A percentile compares a stretch with the other conserved stretches of the same genome.
Evolutionary conservation across 2,113 vertebrate genomes (phyloP).

Genomic region (Alaudala cheleensis): DNA sequence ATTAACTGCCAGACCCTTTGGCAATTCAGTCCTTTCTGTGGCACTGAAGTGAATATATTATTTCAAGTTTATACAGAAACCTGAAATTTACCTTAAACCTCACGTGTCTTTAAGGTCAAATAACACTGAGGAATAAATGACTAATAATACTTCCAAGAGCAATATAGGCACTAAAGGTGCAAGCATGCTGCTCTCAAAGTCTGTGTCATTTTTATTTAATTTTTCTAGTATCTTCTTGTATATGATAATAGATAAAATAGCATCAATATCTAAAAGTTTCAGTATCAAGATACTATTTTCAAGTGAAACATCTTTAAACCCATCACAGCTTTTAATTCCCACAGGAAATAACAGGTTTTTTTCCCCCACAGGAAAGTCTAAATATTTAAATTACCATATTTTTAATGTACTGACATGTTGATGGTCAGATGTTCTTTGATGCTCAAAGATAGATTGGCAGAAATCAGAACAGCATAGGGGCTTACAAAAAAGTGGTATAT

Average conservation of each 20-base stretch:
- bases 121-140: background rate
- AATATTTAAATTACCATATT: conserved; percentile 72
- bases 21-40: background rate
- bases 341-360: conserved; percentile 53
- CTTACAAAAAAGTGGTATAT: conserved; percentile 63
- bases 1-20: conserved; percentile 22
- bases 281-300: conserved; percentile 66
- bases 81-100: background rate
- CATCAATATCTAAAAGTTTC: conserved; percentile 20
- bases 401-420: conserved; percentile 71
- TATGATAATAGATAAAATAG: conserved; percentile 42
- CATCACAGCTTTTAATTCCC: conserved; percentile 61
- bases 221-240: background rate
- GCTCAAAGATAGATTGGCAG: conserved; percentile 70
- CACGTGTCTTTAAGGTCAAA: background rate
- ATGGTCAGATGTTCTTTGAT: conserved; percentile 71
- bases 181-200: background rate
- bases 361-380: conserved; percentile 14
- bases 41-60: background rate
- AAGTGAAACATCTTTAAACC: conserved; percentile 64
- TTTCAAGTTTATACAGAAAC: background rate
- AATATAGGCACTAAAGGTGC: background rate
- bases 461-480: conserved; percentile 56
- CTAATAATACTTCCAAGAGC: background rate
- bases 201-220: conserved; percentile 31